These are phyloP conservation scores for Strigamia crassipes DNA, from an alignment of 2,888 invertebrate species.

Conservation along the genomic window DNA sequence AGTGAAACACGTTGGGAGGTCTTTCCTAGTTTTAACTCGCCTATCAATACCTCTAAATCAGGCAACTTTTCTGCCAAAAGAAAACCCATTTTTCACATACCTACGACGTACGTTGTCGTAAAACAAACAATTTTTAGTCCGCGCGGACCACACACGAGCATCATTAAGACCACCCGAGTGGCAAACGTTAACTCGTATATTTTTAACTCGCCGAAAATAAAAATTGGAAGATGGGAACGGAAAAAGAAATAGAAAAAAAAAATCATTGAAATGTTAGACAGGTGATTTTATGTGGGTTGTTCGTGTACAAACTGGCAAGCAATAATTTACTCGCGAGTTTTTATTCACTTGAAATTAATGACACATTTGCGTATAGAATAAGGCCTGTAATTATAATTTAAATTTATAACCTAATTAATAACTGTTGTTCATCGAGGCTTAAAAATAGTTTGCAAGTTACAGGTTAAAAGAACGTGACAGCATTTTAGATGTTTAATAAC, in stretches of 20 bases:
- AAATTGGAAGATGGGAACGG: too few species aligned
- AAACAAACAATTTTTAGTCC: conserved; percentile 9
- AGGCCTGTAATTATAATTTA: conserved; percentile 20
- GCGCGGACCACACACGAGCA: not conserved
- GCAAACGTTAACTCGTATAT: not conserved
- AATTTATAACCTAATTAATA: conserved; percentile 30
- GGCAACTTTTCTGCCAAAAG: not conserved
- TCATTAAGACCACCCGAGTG: conserved; percentile 7
- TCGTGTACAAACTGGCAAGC: not conserved
- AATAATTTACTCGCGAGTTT: not conserved
- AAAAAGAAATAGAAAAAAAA: too few species aligned
- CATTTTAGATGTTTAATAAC: not conserved
- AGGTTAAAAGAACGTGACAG: not conserved
- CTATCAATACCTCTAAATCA: not conserved
- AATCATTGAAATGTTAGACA: conserved; percentile 14
- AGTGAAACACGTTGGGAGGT: not conserved
- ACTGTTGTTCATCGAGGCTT: not conserved
- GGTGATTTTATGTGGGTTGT: conserved; percentile 2
- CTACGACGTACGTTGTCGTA: not conserved
- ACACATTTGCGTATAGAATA: conserved; percentile 12
- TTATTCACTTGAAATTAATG: not conserved
- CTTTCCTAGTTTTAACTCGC: not conserved
- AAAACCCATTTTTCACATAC: not conserved
- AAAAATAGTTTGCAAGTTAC: not conserved
- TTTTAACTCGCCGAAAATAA: not conserved